Evolutionary conservation across 2,888 invertebrate genomes (phyloP).

Genomic region (Steinernema carpocapsae): DNA sequence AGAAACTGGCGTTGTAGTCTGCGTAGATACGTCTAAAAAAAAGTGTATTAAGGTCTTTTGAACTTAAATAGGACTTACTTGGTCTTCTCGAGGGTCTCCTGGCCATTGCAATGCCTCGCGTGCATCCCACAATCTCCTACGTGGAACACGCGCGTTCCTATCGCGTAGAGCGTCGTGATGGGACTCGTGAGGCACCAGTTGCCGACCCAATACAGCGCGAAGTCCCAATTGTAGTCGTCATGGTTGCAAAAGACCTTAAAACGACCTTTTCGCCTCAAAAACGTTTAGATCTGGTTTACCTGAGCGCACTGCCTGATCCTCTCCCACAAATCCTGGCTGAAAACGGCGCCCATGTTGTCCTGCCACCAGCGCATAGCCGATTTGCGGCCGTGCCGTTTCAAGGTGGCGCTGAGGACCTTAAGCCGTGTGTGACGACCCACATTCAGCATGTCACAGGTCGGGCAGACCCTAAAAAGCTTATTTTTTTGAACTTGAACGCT

Average conservation of each 20-base stretch:
- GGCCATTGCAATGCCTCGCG: not conserved
- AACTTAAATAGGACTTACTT: not conserved
- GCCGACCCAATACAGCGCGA: not conserved
- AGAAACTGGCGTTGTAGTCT: too few species aligned
- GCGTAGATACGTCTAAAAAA: not conserved
- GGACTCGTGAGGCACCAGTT: not conserved
- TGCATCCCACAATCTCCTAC: not conserved
- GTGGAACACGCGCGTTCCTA: not conserved
- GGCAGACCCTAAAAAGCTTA: not conserved
- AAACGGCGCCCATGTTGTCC: not conserved
- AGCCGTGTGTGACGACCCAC: not conserved
- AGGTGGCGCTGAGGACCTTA: too few species aligned
- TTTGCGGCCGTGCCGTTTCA: too few species aligned
- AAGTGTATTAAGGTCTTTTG: not conserved
- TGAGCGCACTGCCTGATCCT: not conserved
- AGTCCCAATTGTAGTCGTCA: constrained; percentile 2
- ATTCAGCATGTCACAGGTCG: not conserved
- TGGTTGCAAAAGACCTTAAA: not conserved
- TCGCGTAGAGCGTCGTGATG: not conserved
- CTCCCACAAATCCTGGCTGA: not conserved
- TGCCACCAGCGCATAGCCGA: too few species aligned
- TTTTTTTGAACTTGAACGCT: not conserved
- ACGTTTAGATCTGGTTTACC: not conserved
- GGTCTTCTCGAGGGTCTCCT: not conserved
- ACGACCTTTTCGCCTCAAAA: too few species aligned